Percentiles rank a stretch among this genome's conserved stretches.
These are phyloP conservation scores for Ianthella basta DNA, from an alignment of 37 sponge, comb jelly and placozoan genomes.

Conservation along the genomic window DNA sequence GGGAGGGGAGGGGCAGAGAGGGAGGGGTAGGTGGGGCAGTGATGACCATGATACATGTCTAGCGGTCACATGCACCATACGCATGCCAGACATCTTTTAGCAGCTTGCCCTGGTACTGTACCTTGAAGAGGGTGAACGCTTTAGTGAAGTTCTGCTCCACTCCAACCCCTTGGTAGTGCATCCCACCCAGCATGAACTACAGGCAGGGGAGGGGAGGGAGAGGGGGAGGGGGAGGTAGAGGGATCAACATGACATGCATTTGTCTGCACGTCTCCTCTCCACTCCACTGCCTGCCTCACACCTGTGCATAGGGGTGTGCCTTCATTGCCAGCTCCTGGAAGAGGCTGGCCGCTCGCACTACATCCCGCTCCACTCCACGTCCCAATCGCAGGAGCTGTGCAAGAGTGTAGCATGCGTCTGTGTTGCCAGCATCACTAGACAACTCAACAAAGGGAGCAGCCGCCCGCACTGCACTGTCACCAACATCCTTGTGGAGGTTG, in stretches of 20 bases:
- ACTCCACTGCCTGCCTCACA: neutral
- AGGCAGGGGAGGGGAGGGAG: neutral
- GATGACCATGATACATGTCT: too few relatives aligned
- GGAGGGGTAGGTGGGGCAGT: neutral
- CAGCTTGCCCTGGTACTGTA: neutral
- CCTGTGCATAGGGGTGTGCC: slow-evolving; percentile 94
- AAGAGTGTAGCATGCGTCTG: slow-evolving; percentile 67
- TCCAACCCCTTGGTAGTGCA: slow-evolving; percentile 79
- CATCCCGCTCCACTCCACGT: neutral
- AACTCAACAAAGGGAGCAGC: slow-evolving; percentile 66
- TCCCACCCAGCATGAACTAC: slow-evolving; percentile 76
- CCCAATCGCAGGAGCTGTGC: slow-evolving; percentile 85
- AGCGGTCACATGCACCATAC: too few relatives aligned
- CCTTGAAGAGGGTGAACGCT: slow-evolving; percentile 79
- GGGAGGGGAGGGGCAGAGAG: too few relatives aligned
- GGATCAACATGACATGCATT: neutral
- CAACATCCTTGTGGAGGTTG: slow-evolving; percentile 12
- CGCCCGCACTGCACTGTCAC: slow-evolving; percentile 21
- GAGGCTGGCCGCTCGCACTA: slow-evolving; percentile 53
- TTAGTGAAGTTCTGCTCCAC: slow-evolving; percentile 71
- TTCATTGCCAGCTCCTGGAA: slow-evolving; percentile 78
- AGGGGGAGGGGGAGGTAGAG: neutral
- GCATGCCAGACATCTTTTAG: too few relatives aligned
- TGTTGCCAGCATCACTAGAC: slow-evolving; percentile 64
- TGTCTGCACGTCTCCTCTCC: neutral